Conservation (phyloP, 2,888 invertebrate species). For the Lamellibrachia satsuma region DNA sequence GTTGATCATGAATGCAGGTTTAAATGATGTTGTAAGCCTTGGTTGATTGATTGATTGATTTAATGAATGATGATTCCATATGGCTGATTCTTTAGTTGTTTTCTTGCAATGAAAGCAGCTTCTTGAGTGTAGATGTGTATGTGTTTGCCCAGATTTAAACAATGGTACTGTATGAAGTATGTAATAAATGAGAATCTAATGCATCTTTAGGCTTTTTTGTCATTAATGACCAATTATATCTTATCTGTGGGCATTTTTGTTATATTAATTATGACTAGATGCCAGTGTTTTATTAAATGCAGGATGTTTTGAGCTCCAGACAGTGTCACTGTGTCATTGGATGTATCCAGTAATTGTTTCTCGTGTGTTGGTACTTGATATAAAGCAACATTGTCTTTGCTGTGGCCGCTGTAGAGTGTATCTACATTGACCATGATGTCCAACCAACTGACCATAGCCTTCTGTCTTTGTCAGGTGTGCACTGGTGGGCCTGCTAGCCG, state of each 20-base stretch:
- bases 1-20: too few species aligned
- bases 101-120: too few species aligned
- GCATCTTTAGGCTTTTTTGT: background rate
- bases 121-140: background rate
- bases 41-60: too few species aligned
- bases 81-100: too few species aligned
- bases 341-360: background rate
- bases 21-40: too few species aligned
- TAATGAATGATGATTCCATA: too few species aligned
- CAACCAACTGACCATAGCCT: background rate
- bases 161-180: background rate
- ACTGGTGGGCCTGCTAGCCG: background rate
- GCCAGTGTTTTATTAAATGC: background rate
- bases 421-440: background rate
- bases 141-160: background rate
- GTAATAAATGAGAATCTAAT: background rate
- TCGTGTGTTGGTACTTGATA: background rate
- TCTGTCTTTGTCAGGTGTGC: background rate
- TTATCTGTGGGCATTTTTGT: background rate
- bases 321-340: background rate
- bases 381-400: background rate
- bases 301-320: background rate
- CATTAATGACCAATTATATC: background rate
- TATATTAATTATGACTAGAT: background rate
- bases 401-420: background rate